Evolutionary conservation across 2,797 vertebrate species (phyloP), one percentile per base, ranked within the genome.

Genomic region (Platalea minor): DNA sequence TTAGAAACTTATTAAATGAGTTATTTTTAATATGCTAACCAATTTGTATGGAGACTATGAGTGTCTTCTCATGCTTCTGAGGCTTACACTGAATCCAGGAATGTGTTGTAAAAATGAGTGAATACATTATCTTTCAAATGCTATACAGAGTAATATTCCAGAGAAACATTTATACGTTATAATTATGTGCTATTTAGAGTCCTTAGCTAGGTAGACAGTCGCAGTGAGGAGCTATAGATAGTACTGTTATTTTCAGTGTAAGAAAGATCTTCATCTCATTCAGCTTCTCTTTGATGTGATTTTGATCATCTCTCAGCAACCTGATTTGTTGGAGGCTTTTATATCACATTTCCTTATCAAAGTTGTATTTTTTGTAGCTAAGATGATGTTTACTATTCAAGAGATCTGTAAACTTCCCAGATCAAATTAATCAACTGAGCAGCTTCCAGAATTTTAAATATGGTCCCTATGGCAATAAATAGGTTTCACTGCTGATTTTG

Each of bases 401-500:
- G 67, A 84, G 70, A 53, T 63, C 88, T 56, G 63, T 82, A 93
- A 90, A 90, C 78, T 89, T 93, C 75, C 41, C 61, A 84, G 84
- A 86, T 89, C 65, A 89, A 81, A 95, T 94, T 96, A 96, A 97
- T 89, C 76, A 93, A 48, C 72, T 43, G 46, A 67, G 56, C 45
- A 83, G 56, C 57, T 94, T 69, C 60, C 4, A 9, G 85, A 96
- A 95, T 94, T 91, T 86, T 81, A 93, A 93, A 85, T 45, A 48
- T 18, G 21, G 53, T 85, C 85, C 92, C 93, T 65, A n/a, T 72
- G 72, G 91, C 89, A 94, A 95, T 87, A 93, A 93, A 92, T 37
- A 88, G 51, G 56, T 86, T 96, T 95, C 74, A 73, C 69, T 54
- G 89, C 54, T 77, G 59, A 88, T 89, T 95, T 84, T 90, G 37